Evolutionary conservation across 1,140 invertebrate species (phyloP), one percentile per base, ranked within the genome.

Genomic region (Caenorhabditis latens): DNA sequence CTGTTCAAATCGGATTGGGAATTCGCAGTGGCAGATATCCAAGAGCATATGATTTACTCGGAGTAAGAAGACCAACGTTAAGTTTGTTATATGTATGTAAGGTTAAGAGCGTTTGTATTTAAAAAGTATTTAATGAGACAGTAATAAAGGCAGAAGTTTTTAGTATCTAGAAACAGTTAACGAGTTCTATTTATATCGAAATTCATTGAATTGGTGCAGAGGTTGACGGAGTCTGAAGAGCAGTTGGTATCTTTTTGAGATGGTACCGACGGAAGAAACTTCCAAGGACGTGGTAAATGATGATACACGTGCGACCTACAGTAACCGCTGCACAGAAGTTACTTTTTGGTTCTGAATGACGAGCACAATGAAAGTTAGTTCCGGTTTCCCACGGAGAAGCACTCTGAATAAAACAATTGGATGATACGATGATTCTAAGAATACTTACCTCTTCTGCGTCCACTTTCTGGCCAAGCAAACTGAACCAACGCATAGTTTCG

Each of bases 401-500:
- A 79, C 71, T 79, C 71, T 79, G 46, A 48, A 79, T 21, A 79
- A 4, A 71, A 5, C 8, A 21, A 32, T 43, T 53, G 9, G 0
- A 42, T 14, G 5, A 7, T 13, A 79, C 5, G 1, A 40, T 4
- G 13, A 50, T n/a, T 8, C 46, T 2, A 21, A 21, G 2, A 24
- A 50, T 13, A 5, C 71, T 32, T n/a, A 79, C 71, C 5, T 79
- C 71, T 24, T 79, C 71, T 79, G 71, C 46, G 53, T 79, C 71
- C 14, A 79, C 46, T 79, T 79, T 79, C 11, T 79, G 71, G 3
- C 71, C 71, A 13, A 79, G 71, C 4, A 79, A 14, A 79, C 71
- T 79, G 46, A 79, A 79, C 71, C 71, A 79, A 79, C 71, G 71
- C 71, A 79, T 79, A 5, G 71, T 79, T 50, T 79, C 71, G n/a